Base-by-base conservation (phyloP, 2,797 vertebrate species). In the Acipenser oxyrinchus region DNA sequence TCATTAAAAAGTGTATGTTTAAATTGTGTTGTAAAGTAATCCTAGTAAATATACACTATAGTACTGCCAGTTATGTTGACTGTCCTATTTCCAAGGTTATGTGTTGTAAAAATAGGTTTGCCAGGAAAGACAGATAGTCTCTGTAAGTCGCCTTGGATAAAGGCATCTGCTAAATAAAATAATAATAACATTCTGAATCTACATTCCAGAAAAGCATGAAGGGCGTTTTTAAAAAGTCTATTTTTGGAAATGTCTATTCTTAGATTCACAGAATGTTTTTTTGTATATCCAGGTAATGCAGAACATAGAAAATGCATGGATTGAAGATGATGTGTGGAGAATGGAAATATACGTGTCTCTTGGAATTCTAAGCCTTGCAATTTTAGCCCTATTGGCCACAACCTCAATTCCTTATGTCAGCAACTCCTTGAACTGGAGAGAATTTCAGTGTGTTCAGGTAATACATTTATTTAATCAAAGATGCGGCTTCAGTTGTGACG, bases 261-360 rank as follows among this genome's bases (percentile, higher is more conserved):
- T 37, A 37, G 23, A 3, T 37, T 37, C 23, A 37, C 23, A 37
- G 23, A 37, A 37, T 37, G 4, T 18, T 37, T 37, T 37, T 37
- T 37, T 37, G 23, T 37, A 37, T 37, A 60, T 4, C 63, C 74
- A 94, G 92, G 89, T 94, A 66, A 89, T 89, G 69, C 84, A 86
- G 73, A 89, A 92, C 67, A 79, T 88, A 74, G 89, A 91, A 70
- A 86, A 90, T 74, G 86, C 90, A 4, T 94, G 92, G 92, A 89
- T 93, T 52, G 91, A 92, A 64, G 92, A 93, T 71, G 92, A 94
- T 75, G 92, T 93, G 12, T 94, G 92, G 92, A 78, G 92, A 68
- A 90, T 92, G 75, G 92, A 94, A 82, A 91, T 92, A 85, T 93
- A 93, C 53, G 83, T 94, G 67, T 93, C 91, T 53, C 90, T 94